Conservation (phyloP, 2,113 vertebrate species). For the Tiliqua scincoides region DNA sequence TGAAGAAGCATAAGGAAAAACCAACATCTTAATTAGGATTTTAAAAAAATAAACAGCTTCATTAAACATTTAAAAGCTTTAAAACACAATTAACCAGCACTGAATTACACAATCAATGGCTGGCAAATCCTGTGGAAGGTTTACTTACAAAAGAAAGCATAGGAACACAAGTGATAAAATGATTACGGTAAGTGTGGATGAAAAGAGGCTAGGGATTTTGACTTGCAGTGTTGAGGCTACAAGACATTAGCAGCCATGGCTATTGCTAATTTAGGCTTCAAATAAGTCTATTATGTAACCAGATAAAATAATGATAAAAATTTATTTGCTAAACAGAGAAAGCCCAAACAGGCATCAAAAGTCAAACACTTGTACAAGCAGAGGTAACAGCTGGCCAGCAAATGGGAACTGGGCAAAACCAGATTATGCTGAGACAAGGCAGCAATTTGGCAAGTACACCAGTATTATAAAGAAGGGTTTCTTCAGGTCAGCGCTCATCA, state of each 20-base stretch:
- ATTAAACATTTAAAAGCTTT: conserved; percentile 17
- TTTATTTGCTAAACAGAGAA: conserved; percentile 45
- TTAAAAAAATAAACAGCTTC: not conserved
- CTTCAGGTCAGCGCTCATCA: not conserved
- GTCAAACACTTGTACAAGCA: not conserved
- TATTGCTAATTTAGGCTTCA: conserved; percentile 46
- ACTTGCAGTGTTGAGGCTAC: conserved; percentile 22
- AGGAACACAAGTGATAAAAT: conserved; percentile 34
- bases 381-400: conserved; percentile 23
- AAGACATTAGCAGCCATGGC: conserved; percentile 1
- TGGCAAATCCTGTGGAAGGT: conserved; percentile 44
- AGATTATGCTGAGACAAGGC: not conserved
- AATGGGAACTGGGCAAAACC: conserved; percentile 39
- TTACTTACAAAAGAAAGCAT: conserved; percentile 41
- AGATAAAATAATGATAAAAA: conserved; percentile 36
- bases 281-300: conserved; percentile 50
- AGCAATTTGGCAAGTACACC: not conserved
- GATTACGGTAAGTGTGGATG: not conserved
- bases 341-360: not conserved
- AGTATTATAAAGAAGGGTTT: not conserved
- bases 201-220: not conserved
- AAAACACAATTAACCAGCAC: conserved; percentile 38
- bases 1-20: not conserved
- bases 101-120: conserved; percentile 49
- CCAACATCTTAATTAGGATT: not conserved